These are phyloP conservation scores for Protosalanx chinensis DNA, from an alignment of 2,797 vertebrate species.

Conservation along the genomic window DNA sequence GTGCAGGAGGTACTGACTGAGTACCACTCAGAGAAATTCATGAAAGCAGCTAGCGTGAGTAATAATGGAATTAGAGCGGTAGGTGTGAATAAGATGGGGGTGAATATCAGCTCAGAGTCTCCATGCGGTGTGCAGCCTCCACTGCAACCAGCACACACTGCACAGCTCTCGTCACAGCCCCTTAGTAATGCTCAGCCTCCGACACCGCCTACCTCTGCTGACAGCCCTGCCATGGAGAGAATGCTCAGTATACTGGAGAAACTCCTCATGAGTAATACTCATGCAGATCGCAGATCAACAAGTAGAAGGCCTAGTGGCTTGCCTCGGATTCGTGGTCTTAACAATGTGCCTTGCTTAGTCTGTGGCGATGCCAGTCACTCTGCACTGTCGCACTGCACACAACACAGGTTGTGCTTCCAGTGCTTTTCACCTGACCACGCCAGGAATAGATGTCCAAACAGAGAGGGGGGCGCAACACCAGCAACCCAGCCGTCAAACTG, in stretches of 20 bases:
- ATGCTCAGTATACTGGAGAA: conserved; percentile 7
- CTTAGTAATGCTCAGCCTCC: no score
- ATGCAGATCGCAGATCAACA: background rate
- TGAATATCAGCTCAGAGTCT: no score
- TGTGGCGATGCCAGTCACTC: background rate
- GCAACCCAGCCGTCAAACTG: conserved; percentile 9
- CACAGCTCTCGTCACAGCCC: background rate
- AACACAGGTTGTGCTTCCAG: background rate
- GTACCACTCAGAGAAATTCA: no score
- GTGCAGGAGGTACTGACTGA: background rate
- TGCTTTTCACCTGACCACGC: conserved; percentile 4
- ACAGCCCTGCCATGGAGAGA: no score
- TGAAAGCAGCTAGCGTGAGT: no score
- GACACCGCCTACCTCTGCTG: no score
- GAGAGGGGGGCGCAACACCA: background rate
- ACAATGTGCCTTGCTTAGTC: background rate
- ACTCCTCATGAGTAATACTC: background rate
- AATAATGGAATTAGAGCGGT: no score
- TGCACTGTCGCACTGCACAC: no score
- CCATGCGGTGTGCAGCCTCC: no score
- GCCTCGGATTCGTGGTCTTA: background rate
- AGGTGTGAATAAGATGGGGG: no score
- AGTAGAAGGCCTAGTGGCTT: background rate
- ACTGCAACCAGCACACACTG: no score
- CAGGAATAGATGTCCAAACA: background rate